These are phyloP conservation scores for Frankliniella intonsa DNA, from an alignment of 2,888 invertebrate genomes.

Conservation along the genomic window DNA sequence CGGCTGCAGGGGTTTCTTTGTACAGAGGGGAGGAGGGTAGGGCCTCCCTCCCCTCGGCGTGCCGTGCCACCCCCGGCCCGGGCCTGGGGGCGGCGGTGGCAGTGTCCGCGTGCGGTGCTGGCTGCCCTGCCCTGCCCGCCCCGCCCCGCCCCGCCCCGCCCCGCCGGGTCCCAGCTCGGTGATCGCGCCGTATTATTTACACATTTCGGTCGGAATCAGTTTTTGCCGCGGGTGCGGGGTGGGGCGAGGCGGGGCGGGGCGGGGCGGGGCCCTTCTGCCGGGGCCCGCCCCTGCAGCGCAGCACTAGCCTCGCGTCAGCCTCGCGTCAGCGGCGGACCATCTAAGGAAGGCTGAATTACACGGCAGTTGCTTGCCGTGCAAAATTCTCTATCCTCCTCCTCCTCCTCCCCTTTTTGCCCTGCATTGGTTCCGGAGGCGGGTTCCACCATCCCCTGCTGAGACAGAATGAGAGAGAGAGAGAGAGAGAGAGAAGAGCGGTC, in stretches of 20 bases:
- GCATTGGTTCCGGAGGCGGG: too few species aligned
- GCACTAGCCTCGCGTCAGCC: too few species aligned
- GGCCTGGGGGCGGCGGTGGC: neutral
- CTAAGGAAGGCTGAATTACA: too few species aligned
- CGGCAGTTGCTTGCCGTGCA: too few species aligned
- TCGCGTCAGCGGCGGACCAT: too few species aligned
- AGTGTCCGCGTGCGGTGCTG: too few species aligned
- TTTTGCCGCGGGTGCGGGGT: neutral
- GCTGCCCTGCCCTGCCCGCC: neutral
- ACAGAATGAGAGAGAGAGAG: neutral
- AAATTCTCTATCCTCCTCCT: too few species aligned
- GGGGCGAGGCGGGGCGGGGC: too few species aligned
- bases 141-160: neutral
- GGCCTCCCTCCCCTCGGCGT: neutral
- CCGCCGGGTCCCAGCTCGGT: neutral
- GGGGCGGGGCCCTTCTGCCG: too few species aligned
- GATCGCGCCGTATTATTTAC: constrained; percentile 20
- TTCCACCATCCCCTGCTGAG: too few species aligned
- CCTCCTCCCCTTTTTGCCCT: too few species aligned
- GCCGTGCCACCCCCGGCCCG: neutral
- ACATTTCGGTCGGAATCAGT: constrained; percentile 14
- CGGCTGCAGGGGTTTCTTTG: neutral
- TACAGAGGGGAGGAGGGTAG: neutral
- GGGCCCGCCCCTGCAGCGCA: too few species aligned
- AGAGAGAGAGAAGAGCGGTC: neutral